Evolutionary conservation across 2,113 vertebrate species (phyloP), one percentile per base, ranked within the genome.

Genomic region (Ammodytes marinus): DNA sequence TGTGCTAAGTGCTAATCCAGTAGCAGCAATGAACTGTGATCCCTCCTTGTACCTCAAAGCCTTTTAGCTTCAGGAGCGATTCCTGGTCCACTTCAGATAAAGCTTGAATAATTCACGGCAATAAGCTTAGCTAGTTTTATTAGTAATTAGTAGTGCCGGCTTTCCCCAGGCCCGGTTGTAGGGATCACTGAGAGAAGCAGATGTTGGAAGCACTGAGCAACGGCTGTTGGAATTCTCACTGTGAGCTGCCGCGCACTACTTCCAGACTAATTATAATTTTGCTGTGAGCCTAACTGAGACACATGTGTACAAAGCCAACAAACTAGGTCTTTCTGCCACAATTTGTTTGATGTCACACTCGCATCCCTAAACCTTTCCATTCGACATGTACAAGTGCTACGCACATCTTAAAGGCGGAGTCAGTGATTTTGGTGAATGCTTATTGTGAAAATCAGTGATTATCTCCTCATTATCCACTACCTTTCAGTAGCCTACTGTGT

Each of bases 71-170:
- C 87, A 86, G 93, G 95, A 95, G 93, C 87, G 88, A 93, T 95
- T 96, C 91, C 94, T 95, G 93, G 92, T 93, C 93, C 94, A 95
- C 90, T 95, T 92, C 91, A 95, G 95, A 96, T 95, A 96, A 91
- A 93, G 92, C 93, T 95, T 94, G 96, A 96, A 97, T 98, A 96
- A 97, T 96, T 96, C 95, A 96, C 94, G 92, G 94, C 93, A 96
- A 96, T 94, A 93, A 96, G 96, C 95, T 96, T 93, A 96, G 95
- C 94, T 96, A 94, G 94, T 96, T 96, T 96, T 94, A 93, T 95
- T 96, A 95, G 96, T 97, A 97, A 98, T 97, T 97, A 98, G 96
- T 86, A 92, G 93, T 45, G 91, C 94, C 88, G 93, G 91, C 91
- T 92, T 92, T 92, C 93, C 92, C 76, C 76, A 15, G 94, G 94